A percentile compares a stretch with the other conserved stretches of the same genome.
Evolutionary conservation across 2,888 invertebrate genomes (phyloP).

Genomic region (Cheiracanthium punctorium): DNA sequence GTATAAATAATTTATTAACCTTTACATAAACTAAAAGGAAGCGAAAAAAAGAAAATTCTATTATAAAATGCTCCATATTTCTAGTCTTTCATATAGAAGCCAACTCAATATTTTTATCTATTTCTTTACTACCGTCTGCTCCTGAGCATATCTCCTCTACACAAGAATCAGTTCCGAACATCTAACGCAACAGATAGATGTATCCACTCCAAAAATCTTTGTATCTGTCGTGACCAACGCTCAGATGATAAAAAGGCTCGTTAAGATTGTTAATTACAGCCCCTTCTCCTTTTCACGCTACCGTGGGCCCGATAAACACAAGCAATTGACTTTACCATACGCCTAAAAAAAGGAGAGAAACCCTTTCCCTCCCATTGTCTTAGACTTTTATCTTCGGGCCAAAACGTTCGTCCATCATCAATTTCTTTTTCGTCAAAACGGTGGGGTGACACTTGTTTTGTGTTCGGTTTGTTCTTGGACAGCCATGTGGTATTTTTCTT

Average conservation of each 20-base stretch:
- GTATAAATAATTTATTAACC: too few species aligned
- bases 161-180: too few species aligned
- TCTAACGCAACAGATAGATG: background rate
- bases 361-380: background rate
- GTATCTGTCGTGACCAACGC: conserved; percentile 30
- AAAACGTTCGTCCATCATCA: background rate
- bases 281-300: conserved; percentile 40
- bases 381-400: background rate
- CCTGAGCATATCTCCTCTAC: too few species aligned
- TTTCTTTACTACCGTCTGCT: too few species aligned
- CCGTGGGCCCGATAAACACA: conserved; percentile 48
- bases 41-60: too few species aligned
- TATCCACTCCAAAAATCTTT: background rate
- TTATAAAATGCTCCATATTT: too few species aligned
- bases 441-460: background rate
- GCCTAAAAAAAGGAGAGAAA: background rate
- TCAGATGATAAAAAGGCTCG: conserved; percentile 56
- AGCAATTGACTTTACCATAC: conserved; percentile 53
- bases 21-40: too few species aligned
- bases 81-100: too few species aligned
- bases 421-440: conserved; percentile 2
- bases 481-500: background rate
- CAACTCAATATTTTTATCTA: too few species aligned
- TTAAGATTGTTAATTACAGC: conserved; percentile 55
- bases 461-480: background rate